These are phyloP conservation scores for Diphyllodes magnificus DNA, from an alignment of 2,113 vertebrate species.

Conservation along the genomic window DNA sequence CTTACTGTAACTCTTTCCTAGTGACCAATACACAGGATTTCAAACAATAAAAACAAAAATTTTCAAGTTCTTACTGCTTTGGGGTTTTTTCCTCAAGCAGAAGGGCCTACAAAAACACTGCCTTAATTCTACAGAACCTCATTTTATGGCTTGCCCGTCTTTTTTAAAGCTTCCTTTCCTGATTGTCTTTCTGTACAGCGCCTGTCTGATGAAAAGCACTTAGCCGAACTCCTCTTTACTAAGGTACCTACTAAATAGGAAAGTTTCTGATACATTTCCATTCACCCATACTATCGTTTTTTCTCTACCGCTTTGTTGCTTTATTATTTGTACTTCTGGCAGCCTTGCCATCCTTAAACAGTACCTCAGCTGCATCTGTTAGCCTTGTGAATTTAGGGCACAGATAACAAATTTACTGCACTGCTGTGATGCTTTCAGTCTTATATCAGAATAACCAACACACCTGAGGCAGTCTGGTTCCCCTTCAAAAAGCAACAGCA, in stretches of 20 bases:
- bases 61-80: neutral
- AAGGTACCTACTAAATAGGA: neutral
- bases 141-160: neutral
- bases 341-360: neutral
- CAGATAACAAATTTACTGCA: neutral
- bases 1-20: constrained; percentile 22
- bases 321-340: neutral
- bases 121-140: neutral
- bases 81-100: neutral
- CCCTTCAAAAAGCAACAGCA: neutral
- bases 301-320: neutral
- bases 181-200: neutral
- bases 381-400: neutral
- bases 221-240: neutral
- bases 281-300: neutral
- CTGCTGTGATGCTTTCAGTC: neutral
- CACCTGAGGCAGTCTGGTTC: neutral
- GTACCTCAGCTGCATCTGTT: neutral
- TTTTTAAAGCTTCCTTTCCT: neutral
- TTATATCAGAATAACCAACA: neutral
- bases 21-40: neutral
- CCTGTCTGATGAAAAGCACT: neutral
- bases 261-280: neutral
- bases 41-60: neutral
- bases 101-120: neutral